These are phyloP conservation scores for Panurus biarmicus DNA, from an alignment of 2,113 vertebrate genomes.

Conservation along the genomic window DNA sequence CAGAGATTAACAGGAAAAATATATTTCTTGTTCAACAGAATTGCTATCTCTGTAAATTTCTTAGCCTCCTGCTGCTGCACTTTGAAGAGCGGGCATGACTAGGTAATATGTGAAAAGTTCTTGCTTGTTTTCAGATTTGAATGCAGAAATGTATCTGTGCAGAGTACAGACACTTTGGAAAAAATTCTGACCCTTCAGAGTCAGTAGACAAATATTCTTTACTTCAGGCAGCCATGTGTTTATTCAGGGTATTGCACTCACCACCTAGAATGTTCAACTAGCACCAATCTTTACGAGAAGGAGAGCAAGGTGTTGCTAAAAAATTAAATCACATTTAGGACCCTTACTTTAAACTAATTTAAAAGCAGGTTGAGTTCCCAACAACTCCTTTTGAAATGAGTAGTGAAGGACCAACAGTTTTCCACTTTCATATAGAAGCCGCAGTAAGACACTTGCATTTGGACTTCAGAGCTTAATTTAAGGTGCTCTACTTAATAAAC, in stretches of 20 bases:
- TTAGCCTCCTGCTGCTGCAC: not conserved
- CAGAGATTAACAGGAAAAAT: not conserved
- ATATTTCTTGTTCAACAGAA: not conserved
- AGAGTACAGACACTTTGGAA: not conserved
- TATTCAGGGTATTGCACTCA: not conserved
- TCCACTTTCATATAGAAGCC: not conserved
- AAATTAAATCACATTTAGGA: not conserved
- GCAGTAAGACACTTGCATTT: not conserved
- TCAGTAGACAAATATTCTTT: not conserved
- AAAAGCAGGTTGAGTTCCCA: not conserved
- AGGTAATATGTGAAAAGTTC: not conserved
- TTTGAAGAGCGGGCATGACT: not conserved
- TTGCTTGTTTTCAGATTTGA: not conserved
- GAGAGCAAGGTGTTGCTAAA: not conserved
- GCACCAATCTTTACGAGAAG: not conserved
- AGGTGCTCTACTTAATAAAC: not conserved
- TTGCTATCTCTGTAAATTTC: not conserved
- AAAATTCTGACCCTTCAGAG: not conserved
- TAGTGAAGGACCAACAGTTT: not conserved
- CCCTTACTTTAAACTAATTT: not conserved
- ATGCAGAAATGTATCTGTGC: not conserved
- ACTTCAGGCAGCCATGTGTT: not conserved
- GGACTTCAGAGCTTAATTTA: not conserved
- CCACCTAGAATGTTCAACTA: not conserved
- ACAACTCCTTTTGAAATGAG: not conserved